Evolutionary conservation across 2,888 invertebrate species (phyloP), one percentile per base, ranked within the genome.

Genomic region (Tipula lateralis): DNA sequence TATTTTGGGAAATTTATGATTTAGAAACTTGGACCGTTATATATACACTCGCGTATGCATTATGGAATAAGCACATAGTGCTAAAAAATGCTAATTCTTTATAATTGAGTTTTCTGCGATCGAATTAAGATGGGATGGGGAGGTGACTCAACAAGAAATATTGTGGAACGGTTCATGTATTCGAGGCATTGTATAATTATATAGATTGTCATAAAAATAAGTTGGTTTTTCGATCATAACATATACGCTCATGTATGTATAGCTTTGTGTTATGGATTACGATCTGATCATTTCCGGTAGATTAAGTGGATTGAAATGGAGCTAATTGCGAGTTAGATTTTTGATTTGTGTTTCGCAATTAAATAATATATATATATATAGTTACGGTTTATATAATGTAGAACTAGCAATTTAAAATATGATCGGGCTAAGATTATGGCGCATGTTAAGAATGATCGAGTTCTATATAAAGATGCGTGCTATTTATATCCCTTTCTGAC

Each of bases 1-100:
- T 66, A 16, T 66, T 66, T 66, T 66, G 66, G 66, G 66, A 66
- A 66, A 66, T 66, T 66, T 66, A 66, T 66, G 66, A 66, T 66
- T 66, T 66, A 66, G 66, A 66, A 66, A 66, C 24, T 66, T 36
- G 7, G 19, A 66, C 66, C 24, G 66, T 66, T 66, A 66, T 24
- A 39, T 5, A 16, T 66, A 24, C 66, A 66, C 24, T 66, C 19
- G 19, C 7, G 16, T 5, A 16, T 66, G 66, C 66, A 66, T 66
- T 66, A 66, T 66, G 19, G 16, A 5, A n/a, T 66, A 66, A 66
- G 9, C 7, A 66, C 66, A 66, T 44, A 32, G 9, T 66, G 66
- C 66, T 66, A 66, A 66, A 66, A 66, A 24, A 66, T 66, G 66
- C 24, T 66, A 66, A 66, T 66, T 66, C 66, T 66, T 66, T n/a